These are phyloP conservation scores for Pangasius djambal DNA, from an alignment of 2,797 vertebrate genomes.

Conservation along the genomic window DNA sequence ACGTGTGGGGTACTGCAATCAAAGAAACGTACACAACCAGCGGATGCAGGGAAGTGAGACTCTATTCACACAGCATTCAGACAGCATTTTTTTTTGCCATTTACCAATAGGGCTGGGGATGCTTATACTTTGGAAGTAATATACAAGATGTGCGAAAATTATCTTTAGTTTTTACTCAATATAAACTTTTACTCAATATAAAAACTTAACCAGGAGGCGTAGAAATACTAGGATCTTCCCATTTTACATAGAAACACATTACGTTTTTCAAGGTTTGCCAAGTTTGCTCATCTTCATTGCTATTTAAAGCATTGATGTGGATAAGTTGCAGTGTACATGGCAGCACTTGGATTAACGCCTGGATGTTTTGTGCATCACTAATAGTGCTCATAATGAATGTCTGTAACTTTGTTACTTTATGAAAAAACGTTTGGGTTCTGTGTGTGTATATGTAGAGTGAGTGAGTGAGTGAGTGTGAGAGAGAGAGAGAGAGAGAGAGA, in stretches of 20 bases:
- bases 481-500: too few species aligned
- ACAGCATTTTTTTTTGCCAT: conserved; percentile 15
- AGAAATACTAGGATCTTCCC: background rate
- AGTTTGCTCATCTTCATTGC: background rate
- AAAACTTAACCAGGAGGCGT: background rate
- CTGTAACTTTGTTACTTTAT: background rate
- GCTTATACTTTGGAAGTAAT: background rate
- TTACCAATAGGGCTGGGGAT: background rate
- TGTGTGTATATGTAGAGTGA: too few species aligned
- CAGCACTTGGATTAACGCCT: background rate
- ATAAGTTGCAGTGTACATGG: background rate
- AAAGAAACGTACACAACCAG: conserved; percentile 39
- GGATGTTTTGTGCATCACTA: background rate
- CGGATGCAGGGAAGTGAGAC: background rate
- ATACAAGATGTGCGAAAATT: background rate
- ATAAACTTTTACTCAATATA: conserved; percentile 1
- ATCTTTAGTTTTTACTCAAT: background rate
- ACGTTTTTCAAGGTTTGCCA: too few species aligned
- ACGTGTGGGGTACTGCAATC: conserved; percentile 61
- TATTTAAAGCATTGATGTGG: background rate
- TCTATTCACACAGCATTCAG: background rate
- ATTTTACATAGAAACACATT: background rate
- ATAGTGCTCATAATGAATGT: background rate
- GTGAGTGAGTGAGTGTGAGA: too few species aligned
- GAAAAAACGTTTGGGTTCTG: background rate